phyloP scores from a whole-genome alignment of 2,888 invertebrate genomes.

The Leptinotarsa peninsularis region DNA sequence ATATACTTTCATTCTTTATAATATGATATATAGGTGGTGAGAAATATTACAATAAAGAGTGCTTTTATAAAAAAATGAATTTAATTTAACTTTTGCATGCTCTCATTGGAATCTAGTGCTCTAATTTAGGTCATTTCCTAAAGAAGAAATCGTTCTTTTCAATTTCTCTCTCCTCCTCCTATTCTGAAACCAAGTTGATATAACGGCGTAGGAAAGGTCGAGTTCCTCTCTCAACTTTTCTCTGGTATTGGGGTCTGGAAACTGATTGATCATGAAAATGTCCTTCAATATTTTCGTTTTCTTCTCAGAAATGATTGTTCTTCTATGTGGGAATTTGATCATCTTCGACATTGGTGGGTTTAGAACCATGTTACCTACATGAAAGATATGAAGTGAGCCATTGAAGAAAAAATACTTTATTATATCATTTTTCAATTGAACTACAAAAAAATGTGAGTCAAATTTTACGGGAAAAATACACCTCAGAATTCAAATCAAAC shows the following conservation, averaged over 20 bases:
- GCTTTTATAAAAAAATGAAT: too few species aligned
- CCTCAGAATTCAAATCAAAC: too few species aligned
- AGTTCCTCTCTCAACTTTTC: not conserved
- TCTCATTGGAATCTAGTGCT: not conserved
- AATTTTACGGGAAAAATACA: too few species aligned
- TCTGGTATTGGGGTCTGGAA: constrained; percentile 14
- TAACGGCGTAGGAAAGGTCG: constrained; percentile 16
- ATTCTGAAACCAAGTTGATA: constrained; percentile 23
- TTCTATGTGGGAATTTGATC: not conserved
- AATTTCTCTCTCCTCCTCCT: constrained; percentile 5
- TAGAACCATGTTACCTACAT: not conserved
- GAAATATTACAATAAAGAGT: too few species aligned
- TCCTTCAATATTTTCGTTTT: constrained; percentile 4
- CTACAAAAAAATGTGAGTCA: too few species aligned
- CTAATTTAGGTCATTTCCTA: not conserved
- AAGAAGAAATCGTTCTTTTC: not conserved
- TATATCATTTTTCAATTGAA: too few species aligned
- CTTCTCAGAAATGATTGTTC: constrained; percentile 5
- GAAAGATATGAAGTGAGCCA: not conserved
- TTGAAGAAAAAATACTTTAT: too few species aligned
- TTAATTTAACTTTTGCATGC: too few species aligned
- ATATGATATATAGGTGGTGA: too few species aligned
- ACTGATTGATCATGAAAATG: constrained; percentile 4
- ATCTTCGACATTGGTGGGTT: not conserved
- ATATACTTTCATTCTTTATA: too few species aligned